Base-by-base conservation (phyloP, 2,113 vertebrate species). In the Mohoua ochrocephala region DNA sequence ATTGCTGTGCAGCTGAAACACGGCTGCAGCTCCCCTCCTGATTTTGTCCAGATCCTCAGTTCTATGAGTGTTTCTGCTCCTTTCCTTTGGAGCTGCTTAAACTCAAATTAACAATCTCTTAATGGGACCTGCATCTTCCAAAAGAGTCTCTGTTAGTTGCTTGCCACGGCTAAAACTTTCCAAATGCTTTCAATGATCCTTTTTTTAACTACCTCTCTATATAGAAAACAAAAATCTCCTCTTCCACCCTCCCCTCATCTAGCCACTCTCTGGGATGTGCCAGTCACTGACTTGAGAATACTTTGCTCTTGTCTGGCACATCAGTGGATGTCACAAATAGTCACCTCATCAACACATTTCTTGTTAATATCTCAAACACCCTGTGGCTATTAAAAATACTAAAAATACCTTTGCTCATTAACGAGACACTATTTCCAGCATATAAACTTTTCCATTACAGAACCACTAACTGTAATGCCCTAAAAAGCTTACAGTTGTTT, bases 401-500 rank as follows among this genome's bases (percentile, higher is more conserved):
- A 84, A 80, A 89, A 87, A 91, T 90, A 77, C 37, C 56, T 53
- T 59, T 59, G 41, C 59, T 95, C 70, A 75, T 95, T 95, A 95
- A 78, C 26, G 2, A 91, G 75, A 54, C 45, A 54, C 67, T 88
- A 1, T 91, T 97, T 96, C 60, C 69, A 91, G 64, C 64, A 49
- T 49, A 86, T 64, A 75, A 93, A 84, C 41, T 78, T 93, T 93
- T 93, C 88, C 88, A 52, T 81, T 76, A 49, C 84, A 57, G 57
- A 63, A 61, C 1, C 1, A 68, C 30, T 45, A 33, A 68, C 68
- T 67, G 52, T 74, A 84, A 37, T 3, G 10, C 45, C 76, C 33
- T 59, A 50, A 76, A 91, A 90, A 59, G 23, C 44, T 64, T 67
- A 15, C 22, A 39, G 52, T 50, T 87, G 16, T 77, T 96, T 75